These are phyloP conservation scores for Dyspetes luteomarginatus DNA, from an alignment of 2,888 invertebrate species.

Conservation along the genomic window DNA sequence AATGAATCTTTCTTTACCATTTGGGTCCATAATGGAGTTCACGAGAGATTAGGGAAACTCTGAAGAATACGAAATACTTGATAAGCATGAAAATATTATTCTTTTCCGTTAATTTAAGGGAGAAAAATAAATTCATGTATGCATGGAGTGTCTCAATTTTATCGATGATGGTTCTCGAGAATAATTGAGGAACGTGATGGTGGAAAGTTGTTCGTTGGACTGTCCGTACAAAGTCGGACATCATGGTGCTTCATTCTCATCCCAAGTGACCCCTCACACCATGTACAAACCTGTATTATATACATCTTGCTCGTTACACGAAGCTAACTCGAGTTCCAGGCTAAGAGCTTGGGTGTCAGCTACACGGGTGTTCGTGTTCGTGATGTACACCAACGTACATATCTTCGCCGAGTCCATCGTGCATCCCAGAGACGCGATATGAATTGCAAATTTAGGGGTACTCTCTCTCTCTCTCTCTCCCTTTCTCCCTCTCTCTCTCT, in stretches of 20 bases:
- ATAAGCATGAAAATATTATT: not conserved
- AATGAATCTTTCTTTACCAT: too few species aligned
- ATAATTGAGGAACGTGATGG: conserved; percentile 40
- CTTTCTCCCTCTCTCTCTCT: too few species aligned
- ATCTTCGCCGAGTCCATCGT: conserved; percentile 71
- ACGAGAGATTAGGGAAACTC: too few species aligned
- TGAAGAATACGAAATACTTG: too few species aligned
- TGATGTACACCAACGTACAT: conserved; percentile 63
- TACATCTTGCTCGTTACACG: conserved; percentile 36
- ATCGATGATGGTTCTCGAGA: conserved; percentile 48
- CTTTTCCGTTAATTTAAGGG: not conserved
- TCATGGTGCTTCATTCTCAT: conserved; percentile 10
- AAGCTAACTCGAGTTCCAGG: conserved; percentile 25
- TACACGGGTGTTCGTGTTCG: conserved; percentile 64
- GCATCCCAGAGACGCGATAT: conserved; percentile 76
- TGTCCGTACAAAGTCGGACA: not conserved
- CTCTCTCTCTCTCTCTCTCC: too few species aligned
- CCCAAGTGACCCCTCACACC: conserved; percentile 7
- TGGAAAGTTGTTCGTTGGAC: not conserved
- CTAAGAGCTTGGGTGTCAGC: conserved; percentile 42
- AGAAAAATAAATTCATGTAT: conserved; percentile 6
- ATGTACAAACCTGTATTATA: not conserved
- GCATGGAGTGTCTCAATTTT: conserved; percentile 33
- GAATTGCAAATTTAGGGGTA: conserved; percentile 74
- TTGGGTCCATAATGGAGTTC: too few species aligned